These are phyloP conservation scores for Chloebia gouldiae DNA, from an alignment of 2,113 vertebrate species.

Conservation along the genomic window DNA sequence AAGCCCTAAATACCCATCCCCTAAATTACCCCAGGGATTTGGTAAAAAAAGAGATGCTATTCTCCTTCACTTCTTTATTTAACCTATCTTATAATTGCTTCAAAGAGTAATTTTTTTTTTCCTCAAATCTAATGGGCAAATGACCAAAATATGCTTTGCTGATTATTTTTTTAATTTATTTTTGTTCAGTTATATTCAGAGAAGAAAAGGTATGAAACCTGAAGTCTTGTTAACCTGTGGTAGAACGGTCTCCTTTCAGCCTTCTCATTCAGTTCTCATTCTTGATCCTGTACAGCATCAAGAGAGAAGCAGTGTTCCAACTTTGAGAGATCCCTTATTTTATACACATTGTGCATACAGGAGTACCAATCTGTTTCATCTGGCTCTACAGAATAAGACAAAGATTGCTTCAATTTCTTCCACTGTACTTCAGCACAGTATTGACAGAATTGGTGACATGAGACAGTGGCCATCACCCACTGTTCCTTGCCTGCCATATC, in stretches of 20 bases:
- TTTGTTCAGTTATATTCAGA: not conserved
- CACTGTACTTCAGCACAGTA: not conserved
- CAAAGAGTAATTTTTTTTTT: not conserved
- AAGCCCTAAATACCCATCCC: not conserved
- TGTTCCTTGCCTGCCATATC: not conserved
- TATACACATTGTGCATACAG: not conserved
- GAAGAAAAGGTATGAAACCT: not conserved
- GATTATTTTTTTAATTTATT: not conserved
- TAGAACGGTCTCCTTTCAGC: not conserved
- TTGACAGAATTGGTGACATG: not conserved
- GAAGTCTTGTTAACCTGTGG: not conserved
- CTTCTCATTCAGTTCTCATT: not conserved
- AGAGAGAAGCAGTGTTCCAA: not conserved
- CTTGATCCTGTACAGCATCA: not conserved
- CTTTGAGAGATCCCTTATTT: not conserved
- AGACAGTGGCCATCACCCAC: not conserved
- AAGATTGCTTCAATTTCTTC: not conserved
- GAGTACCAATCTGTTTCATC: not conserved
- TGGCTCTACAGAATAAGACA: not conserved
- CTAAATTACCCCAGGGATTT: not conserved
- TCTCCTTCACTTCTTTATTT: not conserved
- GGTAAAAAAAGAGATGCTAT: not conserved
- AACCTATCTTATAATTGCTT: not conserved
- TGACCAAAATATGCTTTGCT: not conserved
- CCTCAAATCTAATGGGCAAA: not conserved